Base-by-base conservation (phyloP, 1,140 invertebrate species). In the Meloidogyne chitwoodi region DNA sequence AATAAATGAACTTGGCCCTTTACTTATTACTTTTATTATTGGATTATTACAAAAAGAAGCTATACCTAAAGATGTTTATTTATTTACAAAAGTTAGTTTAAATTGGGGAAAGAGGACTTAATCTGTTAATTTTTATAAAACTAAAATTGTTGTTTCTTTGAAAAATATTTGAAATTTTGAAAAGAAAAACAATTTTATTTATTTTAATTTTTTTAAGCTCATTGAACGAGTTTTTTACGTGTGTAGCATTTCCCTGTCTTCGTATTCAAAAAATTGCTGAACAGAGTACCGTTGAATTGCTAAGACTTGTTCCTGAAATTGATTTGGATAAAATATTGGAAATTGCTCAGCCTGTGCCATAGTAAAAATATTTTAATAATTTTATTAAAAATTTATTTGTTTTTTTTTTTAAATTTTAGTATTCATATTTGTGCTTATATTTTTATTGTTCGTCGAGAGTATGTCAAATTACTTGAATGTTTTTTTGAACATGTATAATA, bases 351-450 rank as follows among this genome's bases (percentile, higher is more conserved):
- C 19, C 19, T 44, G 24, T 65, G 34, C 80, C 82, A 63, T 71
- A 83, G 76, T 83, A 81, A 66, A 26, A 14, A 14, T 19, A n/a
- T n/a, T n/a, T n/a, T n/a, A n/a, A n/a, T n/a, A n/a, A n/a, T n/a
- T n/a, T n/a, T n/a, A n/a, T 2, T 38, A 41, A 19, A 34, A 34
- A 72, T 38, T 44, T 27, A 12, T 79, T 44, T 56, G 14, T 8
- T 2, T 31, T n/a, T 64, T 70, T 41, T 11, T 79, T 24, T 22
- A 31, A 19, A 16, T 74, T 83, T 78, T 41, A 83, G 82, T 31
- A 38, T 78, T 34, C 69, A 75, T 27, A 75, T 83, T 48, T 85
- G 81, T 56, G 72, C 78, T 24, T 85, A 80, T 62, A 83, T 83
- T 29, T 83, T 83, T 64, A 75, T 63, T 29, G 14, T 56, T 22